Evolutionary conservation across 37 sponge, comb jelly and placozoan genomes (phyloP).

Genomic region (Oscarella lobularis): DNA sequence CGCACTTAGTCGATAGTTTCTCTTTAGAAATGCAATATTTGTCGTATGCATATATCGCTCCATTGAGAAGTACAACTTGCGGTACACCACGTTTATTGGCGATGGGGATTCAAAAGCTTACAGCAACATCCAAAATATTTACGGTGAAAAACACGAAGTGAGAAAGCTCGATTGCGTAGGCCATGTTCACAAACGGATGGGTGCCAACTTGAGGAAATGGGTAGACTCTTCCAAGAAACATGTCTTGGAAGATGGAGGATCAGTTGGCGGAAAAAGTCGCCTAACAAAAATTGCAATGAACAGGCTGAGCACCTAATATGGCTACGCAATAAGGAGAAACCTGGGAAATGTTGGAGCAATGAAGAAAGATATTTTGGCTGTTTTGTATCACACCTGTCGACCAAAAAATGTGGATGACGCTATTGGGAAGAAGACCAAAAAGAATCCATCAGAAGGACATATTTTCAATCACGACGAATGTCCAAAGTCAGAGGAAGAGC

Average conservation of each 20-base stretch:
- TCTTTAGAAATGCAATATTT: no score
- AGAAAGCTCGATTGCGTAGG: not conserved
- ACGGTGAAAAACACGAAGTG: not conserved
- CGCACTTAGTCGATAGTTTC: no score
- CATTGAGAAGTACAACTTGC: not conserved
- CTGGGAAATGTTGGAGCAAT: no score
- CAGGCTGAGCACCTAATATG: no score
- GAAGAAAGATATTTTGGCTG: no score
- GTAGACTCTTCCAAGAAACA: not conserved
- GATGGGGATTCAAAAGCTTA: not conserved
- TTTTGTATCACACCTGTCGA: no score
- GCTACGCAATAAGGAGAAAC: no score
- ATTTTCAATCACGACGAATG: no score
- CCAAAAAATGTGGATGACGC: no score
- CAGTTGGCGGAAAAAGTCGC: not conserved
- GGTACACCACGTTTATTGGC: not conserved
- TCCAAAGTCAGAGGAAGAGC: not conserved
- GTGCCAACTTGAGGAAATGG: not conserved
- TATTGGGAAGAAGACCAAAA: no score
- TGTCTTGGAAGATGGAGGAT: not conserved
- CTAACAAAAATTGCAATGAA: not conserved
- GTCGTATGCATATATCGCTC: no score
- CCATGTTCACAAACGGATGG: conserved; percentile 2
- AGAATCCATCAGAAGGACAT: no score
- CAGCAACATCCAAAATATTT: not conserved